Evolutionary conservation across 2,888 invertebrate species (phyloP).

Genomic region (Drosophila hawaiiensis): DNA sequence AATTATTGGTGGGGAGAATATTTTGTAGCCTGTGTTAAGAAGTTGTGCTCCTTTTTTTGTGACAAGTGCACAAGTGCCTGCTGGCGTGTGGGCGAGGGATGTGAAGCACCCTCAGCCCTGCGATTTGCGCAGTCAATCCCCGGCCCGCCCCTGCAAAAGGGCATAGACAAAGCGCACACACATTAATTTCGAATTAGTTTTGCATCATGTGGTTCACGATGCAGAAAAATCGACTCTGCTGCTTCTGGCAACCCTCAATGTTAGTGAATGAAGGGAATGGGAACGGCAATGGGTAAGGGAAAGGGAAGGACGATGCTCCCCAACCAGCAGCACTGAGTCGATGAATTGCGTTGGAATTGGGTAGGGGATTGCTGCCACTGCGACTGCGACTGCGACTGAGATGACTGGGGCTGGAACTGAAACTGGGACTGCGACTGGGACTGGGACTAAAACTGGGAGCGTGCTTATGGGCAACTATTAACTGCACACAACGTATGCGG

Average conservation of each 20-base stretch:
- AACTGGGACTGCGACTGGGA: not conserved
- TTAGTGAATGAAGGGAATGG: conserved; percentile 3
- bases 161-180: conserved; percentile 82
- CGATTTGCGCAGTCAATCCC: conserved; percentile 23
- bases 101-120: conserved; percentile 22
- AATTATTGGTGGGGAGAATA: not conserved
- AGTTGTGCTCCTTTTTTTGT: conserved; percentile 8
- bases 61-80: conserved; percentile 54
- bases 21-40: not conserved
- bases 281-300: not conserved
- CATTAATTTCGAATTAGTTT: conserved; percentile 86
- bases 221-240: conserved; percentile 84
- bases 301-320: conserved; percentile 37
- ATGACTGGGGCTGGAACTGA: conserved; percentile 3
- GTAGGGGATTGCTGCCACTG: conserved; percentile 38
- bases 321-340: conserved; percentile 38
- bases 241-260: conserved; percentile 49
- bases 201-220: conserved; percentile 86
- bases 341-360: conserved; percentile 43
- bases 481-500: conserved; percentile 80
- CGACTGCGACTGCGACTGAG: conserved; percentile 1
- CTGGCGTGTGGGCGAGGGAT: not conserved
- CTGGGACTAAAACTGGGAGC: conserved; percentile 26
- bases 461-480: conserved; percentile 81
- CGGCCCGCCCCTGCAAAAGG: conserved; percentile 16